Evolutionary conservation across 1,140 invertebrate species (phyloP).

Genomic region (Heliothis subflexa): DNA sequence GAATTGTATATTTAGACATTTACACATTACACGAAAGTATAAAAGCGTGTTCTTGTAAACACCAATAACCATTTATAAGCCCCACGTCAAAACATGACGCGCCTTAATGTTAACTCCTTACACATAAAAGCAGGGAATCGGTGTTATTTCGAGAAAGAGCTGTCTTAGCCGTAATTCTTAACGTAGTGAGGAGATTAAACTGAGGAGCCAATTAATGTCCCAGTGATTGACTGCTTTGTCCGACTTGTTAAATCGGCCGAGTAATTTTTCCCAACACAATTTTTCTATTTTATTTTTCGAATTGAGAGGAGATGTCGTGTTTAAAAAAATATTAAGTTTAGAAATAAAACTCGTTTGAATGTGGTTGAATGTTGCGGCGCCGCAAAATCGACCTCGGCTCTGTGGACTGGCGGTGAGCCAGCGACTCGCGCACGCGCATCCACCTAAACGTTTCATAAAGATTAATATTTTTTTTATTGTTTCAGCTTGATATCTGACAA

Average conservation of each 20-base stretch:
- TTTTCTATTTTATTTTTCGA: not conserved
- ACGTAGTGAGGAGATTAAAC: conserved; percentile 71
- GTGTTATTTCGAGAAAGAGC: conserved; percentile 73
- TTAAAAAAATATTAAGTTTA: conserved; percentile 41
- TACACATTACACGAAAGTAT: conserved; percentile 51
- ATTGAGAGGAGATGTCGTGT: not conserved
- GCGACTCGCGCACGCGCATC: conserved; percentile 62
- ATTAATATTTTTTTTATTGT: conserved; percentile 50
- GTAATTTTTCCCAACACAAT: not conserved
- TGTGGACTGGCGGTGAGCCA: conserved; percentile 71
- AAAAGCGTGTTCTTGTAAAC: conserved; percentile 66
- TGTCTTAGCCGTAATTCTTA: conserved; percentile 62
- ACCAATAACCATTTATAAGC: conserved; percentile 79
- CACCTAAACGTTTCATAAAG: conserved; percentile 26
- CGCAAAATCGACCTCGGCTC: conserved; percentile 70
- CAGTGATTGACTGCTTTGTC: conserved; percentile 73
- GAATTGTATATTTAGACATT: conserved; percentile 29
- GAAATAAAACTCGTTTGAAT: conserved; percentile 74
- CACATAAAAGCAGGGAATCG: conserved; percentile 69
- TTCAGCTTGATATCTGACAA: conserved; percentile 36
- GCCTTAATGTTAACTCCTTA: conserved; percentile 59
- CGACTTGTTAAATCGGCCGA: conserved; percentile 61
- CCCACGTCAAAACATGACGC: conserved; percentile 74
- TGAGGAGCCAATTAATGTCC: conserved; percentile 75
- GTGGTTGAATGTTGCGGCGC: conserved; percentile 74